Percentiles rank a stretch among this genome's conserved stretches.
phyloP scores from a whole-genome alignment of 2,113 vertebrate species.

The Globicephala melas region DNA sequence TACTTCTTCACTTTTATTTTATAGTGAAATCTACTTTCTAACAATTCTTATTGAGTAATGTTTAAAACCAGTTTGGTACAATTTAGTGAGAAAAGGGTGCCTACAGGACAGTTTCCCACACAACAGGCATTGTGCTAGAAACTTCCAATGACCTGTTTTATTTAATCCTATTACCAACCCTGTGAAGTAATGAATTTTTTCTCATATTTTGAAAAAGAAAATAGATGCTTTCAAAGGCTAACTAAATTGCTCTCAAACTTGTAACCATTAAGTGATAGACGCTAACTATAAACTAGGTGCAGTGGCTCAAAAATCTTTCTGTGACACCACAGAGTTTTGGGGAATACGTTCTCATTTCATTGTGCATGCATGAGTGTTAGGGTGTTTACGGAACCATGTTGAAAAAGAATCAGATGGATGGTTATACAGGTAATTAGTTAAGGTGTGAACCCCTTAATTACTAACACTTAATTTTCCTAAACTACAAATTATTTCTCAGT shows the following conservation, averaged over 20 bases:
- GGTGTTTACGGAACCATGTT: background rate
- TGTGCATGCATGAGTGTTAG: fast-evolving
- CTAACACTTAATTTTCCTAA: background rate
- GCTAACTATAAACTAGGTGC: background rate
- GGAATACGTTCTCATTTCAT: background rate
- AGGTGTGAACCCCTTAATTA: background rate
- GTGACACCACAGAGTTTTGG: background rate
- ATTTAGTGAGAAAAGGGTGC: background rate
- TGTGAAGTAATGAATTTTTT: background rate
- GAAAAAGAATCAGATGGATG: background rate
- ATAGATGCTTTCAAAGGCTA: background rate
- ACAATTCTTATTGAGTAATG: background rate
- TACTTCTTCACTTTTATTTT: background rate
- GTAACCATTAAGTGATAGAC: background rate
- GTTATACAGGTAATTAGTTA: background rate
- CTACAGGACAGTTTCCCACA: background rate
- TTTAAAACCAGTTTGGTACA: background rate
- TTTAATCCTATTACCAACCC: background rate
- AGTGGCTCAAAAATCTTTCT: background rate
- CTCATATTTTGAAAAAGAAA: background rate
- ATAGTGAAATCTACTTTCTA: background rate
- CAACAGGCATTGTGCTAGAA: background rate
- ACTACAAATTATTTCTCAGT: background rate
- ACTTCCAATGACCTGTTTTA: background rate
- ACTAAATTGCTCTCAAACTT: background rate